A percentile compares a stretch with the other conserved stretches of the same genome.
Conservation (phyloP, 2,797 vertebrate species). For the Lateolabrax maculatus region DNA sequence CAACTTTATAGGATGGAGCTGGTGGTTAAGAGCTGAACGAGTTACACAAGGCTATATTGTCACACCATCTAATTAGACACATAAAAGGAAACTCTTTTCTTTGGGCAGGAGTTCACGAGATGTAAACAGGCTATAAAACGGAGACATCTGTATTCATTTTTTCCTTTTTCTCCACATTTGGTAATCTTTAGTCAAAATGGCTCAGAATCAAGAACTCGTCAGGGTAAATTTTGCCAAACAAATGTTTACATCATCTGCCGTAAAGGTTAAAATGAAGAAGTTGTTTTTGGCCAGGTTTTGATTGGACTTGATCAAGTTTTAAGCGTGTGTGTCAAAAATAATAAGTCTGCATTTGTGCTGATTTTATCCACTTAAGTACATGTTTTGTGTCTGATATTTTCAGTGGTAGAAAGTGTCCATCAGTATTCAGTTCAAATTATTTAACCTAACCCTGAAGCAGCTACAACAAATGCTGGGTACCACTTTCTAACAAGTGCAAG, state of each 20-base stretch:
- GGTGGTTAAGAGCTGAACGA: conserved; percentile 65
- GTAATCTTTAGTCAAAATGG: conserved; percentile 59
- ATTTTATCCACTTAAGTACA: neutral
- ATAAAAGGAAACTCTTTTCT: conserved; percentile 67
- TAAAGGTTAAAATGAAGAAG: conserved; percentile 28
- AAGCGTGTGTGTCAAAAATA: neutral
- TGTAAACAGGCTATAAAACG: conserved; percentile 79
- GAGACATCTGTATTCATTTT: conserved; percentile 74
- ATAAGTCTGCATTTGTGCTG: conserved; percentile 1
- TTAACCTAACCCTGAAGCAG: too few species aligned
- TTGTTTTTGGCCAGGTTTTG: conserved; percentile 29
- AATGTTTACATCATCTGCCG: conserved; percentile 58
- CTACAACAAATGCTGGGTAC: neutral
- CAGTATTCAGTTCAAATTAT: neutral
- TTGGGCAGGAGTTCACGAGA: conserved; percentile 74
- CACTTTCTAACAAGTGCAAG: neutral
- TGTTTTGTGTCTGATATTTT: neutral
- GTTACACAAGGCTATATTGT: conserved; percentile 71
- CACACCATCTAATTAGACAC: conserved; percentile 77
- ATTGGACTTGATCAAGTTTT: conserved; percentile 3
- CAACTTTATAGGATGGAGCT: conserved; percentile 55
- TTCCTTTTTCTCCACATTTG: conserved; percentile 69
- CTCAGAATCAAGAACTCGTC: conserved; percentile 55
- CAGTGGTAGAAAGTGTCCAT: neutral
- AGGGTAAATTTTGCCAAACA: conserved; percentile 40